Base-by-base conservation (phyloP, 2,113 vertebrate genomes). In the Capreolus pygargus region DNA sequence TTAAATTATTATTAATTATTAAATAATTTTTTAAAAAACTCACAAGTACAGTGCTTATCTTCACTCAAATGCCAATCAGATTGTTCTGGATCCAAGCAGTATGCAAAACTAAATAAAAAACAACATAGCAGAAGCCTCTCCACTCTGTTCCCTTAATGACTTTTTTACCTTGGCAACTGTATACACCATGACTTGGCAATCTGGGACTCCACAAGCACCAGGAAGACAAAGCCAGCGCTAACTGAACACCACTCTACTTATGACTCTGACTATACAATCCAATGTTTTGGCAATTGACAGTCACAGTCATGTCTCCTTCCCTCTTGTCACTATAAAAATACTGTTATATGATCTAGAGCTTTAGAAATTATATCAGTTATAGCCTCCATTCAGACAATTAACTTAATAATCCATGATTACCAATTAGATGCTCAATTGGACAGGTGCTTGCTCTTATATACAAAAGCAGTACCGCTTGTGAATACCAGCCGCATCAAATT, bases 311-410 rank as follows among this genome's bases (percentile, higher is more conserved):
- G 84, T 95, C 86, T 78, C 93, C 58, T 94, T 92, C 55, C 67
- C 84, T 85, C 93, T 92, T 97, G 28, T 97, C 97, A 96, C 74
- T 70, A 60, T 87, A 84, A 97, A 98, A 97, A 95, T 79, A 87
- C 89, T 96, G 76, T 94, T 97, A 88, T 90, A 61, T 88, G 91
- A 97, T 96, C 95, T 82, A 95, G 81, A 76, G 96, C 92, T 97
- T 97, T 91, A 86, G 96, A 97, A 97, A 98, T 97, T 54, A 55
- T 96, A 98, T 97, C 95, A 88, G 95, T 95, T 92, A 97, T 92
- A 97, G 89, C 28, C 64, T 92, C 97, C 97, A 98, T 95, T 98
- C 96, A 97, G 95, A 97, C 96, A 95, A 98, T 96, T 97, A 97
- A 94, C 94, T 94, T 97, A 98, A 97, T 98, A 97, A 97, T 94